Conservation (phyloP, 2,797 vertebrate genomes). For the Poeciliopsis infans region DNA sequence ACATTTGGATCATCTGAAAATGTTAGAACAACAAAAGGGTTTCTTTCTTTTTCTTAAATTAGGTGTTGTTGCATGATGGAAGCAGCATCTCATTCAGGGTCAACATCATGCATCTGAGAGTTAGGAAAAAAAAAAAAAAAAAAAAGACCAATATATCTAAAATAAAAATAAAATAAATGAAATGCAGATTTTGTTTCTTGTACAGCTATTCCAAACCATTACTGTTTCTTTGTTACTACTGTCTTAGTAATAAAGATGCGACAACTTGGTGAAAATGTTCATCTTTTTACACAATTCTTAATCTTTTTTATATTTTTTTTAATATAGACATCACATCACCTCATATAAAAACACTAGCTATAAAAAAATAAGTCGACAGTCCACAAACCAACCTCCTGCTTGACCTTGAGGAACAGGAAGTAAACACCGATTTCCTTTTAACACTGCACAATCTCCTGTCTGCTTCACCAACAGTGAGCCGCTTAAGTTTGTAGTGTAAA, state of each 20-base stretch:
- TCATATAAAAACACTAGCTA: constrained; percentile 64
- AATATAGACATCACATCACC: constrained; percentile 65
- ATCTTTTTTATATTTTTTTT: constrained; percentile 11
- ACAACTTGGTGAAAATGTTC: constrained; percentile 32
- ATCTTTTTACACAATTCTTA: constrained; percentile 36
- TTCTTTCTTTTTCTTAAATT: background rate
- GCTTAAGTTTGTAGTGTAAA: constrained; percentile 44
- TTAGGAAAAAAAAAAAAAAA: constrained; percentile 4
- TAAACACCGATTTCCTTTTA: constrained; percentile 58
- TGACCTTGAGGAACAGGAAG: constrained; percentile 30
- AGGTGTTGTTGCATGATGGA: constrained; percentile 18
- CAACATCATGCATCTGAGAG: constrained; percentile 41
- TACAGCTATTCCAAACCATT: constrained; percentile 5
- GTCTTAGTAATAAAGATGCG: constrained; percentile 41
- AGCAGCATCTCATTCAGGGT: constrained; percentile 44
- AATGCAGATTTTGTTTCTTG: constrained; percentile 31
- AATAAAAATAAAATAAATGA: background rate
- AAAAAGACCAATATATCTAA: background rate
- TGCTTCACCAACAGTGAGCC: constrained; percentile 26
- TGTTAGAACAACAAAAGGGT: constrained; percentile 47
- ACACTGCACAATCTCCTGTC: constrained; percentile 44
- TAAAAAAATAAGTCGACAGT: constrained; percentile 49
- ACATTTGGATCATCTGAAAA: constrained; percentile 62
- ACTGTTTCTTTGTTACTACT: constrained; percentile 51
- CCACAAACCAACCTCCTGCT: constrained; percentile 39